Base-by-base conservation (phyloP, 2,113 vertebrate species). In the Suricata suricatta region DNA sequence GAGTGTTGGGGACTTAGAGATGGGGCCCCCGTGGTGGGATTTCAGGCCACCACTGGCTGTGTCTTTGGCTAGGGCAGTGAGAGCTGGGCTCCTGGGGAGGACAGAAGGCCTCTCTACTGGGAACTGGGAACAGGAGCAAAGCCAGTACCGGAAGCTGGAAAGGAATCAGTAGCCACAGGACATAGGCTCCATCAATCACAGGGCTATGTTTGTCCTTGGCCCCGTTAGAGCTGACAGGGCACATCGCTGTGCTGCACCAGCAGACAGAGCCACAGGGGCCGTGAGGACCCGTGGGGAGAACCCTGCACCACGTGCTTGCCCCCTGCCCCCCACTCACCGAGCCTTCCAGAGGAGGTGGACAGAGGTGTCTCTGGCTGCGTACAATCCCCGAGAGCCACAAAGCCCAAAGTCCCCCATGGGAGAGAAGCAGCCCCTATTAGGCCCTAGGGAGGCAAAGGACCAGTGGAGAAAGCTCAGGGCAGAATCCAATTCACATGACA, bases 301-400 rank as follows among this genome's bases (percentile, higher is more conserved):
- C 16, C 10, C 19, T 7, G 23, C 0, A 0, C 19, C 9, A 0
- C 5, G 41, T 35, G 3, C 15, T 47, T 33, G 47, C 57, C 2
- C 35, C 33, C 23, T 12, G 41, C 5, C 6, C 25, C 33, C 4
- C 21, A 2, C 41, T 35, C 11, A 5, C 63, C 9, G 71, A 90
- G 31, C 35, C 64, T 85, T 31, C 25, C 35, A 3, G 5, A n/a
- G 77, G 38, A 41, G 38, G 50, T 68, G 16, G 31, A 47, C 19
- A 2, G 44, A 94, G 41, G 68, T 52, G 23, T n/a, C 31, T 63
- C 19, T 31, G 31, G 68, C 57, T 81, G 9, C 90, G n/a, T 64
- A 17, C 81, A 21, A 81, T 31, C 57, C 10, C 27, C 2, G 2
- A 44, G n/a, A 66, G 17, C 54, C 68, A 25, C 68, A 25, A 38